Evolutionary conservation across 2,113 vertebrate genomes (phyloP), one percentile per base, ranked within the genome.

Genomic region (Rhynchomys soricoides): DNA sequence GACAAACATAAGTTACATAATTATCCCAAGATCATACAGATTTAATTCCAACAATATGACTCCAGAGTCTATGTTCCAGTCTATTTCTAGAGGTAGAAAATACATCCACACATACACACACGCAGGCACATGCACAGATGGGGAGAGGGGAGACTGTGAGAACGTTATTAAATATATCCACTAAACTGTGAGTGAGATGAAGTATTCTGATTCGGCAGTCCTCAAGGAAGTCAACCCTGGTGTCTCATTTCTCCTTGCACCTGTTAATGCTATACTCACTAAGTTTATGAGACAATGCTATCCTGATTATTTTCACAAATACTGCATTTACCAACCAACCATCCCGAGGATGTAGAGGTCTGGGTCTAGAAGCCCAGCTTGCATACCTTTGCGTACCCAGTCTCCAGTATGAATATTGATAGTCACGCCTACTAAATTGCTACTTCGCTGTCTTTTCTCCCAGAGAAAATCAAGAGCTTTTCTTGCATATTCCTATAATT

Each of bases 401-500:
- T 99, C 99, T 98, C 99, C 99, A 7, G 99, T 99, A 96, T 99
- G 99, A 97, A 99, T 99, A 96, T 99, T 99, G 95, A 99, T 99
- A 52, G 99, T 99, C 50, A 99, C 99, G 1, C 99, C 99, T 93
- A 99, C 99, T 93, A 99, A 98, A 97, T 99, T 99, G 98, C 99
- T 99, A 98, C 99, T 99, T 96, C 99, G 99, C 96, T 99, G 99
- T 91, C 99, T 99, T 98, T 99, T 99, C 96, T 99, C 99, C 99
- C 99, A 99, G 86, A 99, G 99, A 97, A 99, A 99, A 98, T 99
- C 99, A 93, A 99, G 98, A 0, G 99, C 99, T 98, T 99, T 99
- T 95, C 99, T 98, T 62, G 99, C 99, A 74, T 99, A 99, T 45
- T 99, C 98, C 99, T 99, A 97, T 45, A 98, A 97, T n/a, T 93